Conservation (phyloP, 2,797 vertebrate species). For the Characodon lateralis region DNA sequence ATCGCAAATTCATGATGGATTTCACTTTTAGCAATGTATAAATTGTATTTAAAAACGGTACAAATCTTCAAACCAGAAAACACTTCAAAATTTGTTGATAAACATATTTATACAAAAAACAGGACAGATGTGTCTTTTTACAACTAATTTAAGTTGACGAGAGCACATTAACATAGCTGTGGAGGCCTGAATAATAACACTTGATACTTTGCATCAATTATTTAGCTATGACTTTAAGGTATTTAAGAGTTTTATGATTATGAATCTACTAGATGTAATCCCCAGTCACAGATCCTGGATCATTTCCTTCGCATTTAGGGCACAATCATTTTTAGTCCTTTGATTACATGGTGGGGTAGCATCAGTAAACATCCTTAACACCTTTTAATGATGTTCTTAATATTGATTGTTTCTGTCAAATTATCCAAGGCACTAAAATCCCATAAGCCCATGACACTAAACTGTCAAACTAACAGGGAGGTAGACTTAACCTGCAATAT, state of each 20-base stretch:
- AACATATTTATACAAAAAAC: neutral
- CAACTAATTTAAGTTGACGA: neutral
- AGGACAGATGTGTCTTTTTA: neutral
- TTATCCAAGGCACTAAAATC: conserved; percentile 57
- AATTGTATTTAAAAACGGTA: neutral
- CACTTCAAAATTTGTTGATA: too few species aligned
- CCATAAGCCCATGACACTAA: conserved; percentile 41
- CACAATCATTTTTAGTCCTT: conserved; percentile 24
- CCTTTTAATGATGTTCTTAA: conserved; percentile 45
- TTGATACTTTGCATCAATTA: neutral
- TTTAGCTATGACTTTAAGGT: neutral
- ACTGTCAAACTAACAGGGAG: conserved; percentile 26
- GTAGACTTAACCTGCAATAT: conserved; percentile 40
- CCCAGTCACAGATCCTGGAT: conserved; percentile 6
- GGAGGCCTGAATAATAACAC: conserved; percentile 48
- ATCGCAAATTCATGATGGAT: neutral
- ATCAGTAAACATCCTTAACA: conserved; percentile 36
- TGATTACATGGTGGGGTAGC: conserved; percentile 37
- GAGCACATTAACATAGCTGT: neutral
- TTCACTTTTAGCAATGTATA: neutral
- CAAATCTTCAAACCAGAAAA: neutral
- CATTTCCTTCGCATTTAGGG: conserved; percentile 31
- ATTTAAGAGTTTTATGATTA: neutral
- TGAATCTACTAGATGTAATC: conserved; percentile 38
- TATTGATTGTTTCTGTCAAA: conserved; percentile 53